Percentiles rank a stretch among this genome's conserved stretches.
phyloP scores from a whole-genome alignment of 2,797 vertebrate genomes.

The Chromobotia macracanthus region DNA sequence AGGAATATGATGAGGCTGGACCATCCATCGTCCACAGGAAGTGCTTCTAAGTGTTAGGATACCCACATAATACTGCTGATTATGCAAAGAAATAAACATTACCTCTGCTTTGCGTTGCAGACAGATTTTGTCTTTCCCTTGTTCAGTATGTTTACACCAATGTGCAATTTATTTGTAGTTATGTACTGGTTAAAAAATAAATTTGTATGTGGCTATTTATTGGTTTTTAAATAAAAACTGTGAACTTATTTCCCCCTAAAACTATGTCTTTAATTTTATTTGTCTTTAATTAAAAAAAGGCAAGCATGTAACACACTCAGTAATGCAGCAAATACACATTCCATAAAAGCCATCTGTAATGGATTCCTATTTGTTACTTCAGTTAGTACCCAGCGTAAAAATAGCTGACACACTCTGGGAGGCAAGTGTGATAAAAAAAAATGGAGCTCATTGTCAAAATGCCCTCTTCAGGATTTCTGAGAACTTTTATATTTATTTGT shows the following conservation, averaged over 20 bases:
- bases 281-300: background rate
- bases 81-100: constrained; percentile 37
- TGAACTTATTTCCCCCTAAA: background rate
- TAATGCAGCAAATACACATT: background rate
- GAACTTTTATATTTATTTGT: constrained; percentile 24
- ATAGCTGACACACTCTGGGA: constrained; percentile 31
- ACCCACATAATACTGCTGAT: background rate
- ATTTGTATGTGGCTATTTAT: constrained; percentile 72
- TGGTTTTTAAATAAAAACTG: constrained; percentile 85
- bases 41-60: constrained; percentile 71
- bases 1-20: constrained; percentile 79
- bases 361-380: constrained; percentile 27
- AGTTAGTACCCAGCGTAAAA: constrained; percentile 46
- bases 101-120: constrained; percentile 47
- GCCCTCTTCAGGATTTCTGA: constrained; percentile 27
- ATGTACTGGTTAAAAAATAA: constrained; percentile 70
- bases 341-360: constrained; percentile 17
- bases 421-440: constrained; percentile 3
- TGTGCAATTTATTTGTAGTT: constrained; percentile 81
- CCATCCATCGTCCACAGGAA: constrained; percentile 83
- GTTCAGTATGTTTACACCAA: constrained; percentile 89
- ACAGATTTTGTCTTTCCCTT: constrained; percentile 70
- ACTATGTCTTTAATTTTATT: background rate
- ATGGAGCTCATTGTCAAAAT: background rate
- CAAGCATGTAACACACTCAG: background rate